phyloP scores from a whole-genome alignment of 2,797 vertebrate species.

The Orestias chungarensis region DNA sequence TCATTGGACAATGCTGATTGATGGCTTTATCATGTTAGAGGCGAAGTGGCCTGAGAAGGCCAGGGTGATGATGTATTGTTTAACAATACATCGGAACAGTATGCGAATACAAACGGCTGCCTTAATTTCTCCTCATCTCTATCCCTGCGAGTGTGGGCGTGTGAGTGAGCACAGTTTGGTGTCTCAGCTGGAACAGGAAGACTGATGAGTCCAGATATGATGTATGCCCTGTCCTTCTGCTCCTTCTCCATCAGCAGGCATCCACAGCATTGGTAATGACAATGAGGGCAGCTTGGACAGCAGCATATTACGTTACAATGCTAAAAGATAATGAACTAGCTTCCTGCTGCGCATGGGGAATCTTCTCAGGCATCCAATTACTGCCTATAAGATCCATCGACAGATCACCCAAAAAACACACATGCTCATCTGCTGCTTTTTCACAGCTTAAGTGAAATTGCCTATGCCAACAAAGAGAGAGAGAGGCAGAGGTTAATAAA shows the following conservation, averaged over 20 bases:
- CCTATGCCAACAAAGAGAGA: constrained; percentile 32
- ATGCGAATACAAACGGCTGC: constrained; percentile 73
- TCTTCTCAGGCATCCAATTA: constrained; percentile 79
- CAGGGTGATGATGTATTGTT: constrained; percentile 77
- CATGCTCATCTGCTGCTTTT: constrained; percentile 22
- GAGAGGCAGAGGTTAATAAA: constrained; percentile 21
- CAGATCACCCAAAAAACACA: constrained; percentile 66
- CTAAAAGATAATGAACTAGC: constrained; percentile 76
- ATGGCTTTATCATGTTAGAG: constrained; percentile 73
- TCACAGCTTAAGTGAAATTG: constrained; percentile 44
- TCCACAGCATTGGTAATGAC: constrained; percentile 74
- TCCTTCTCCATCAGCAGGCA: constrained; percentile 72
- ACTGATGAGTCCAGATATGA: constrained; percentile 76
- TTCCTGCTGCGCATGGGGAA: constrained; percentile 69
- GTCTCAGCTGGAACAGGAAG: constrained; percentile 65
- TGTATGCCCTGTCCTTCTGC: constrained; percentile 72
- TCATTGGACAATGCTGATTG: constrained; percentile 71
- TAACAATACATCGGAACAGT: constrained; percentile 68
- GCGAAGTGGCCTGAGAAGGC: constrained; percentile 70
- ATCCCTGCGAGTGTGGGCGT: constrained; percentile 49
- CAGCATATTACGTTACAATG: constrained; percentile 67
- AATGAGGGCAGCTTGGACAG: constrained; percentile 73
- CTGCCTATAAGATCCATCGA: constrained; percentile 73
- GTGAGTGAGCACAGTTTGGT: constrained; percentile 71
- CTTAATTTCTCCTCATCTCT: constrained; percentile 72